Evolutionary conservation across 2,797 vertebrate species (phyloP), one percentile per base, ranked within the genome.

Genomic region (Sparidentex hasta): DNA sequence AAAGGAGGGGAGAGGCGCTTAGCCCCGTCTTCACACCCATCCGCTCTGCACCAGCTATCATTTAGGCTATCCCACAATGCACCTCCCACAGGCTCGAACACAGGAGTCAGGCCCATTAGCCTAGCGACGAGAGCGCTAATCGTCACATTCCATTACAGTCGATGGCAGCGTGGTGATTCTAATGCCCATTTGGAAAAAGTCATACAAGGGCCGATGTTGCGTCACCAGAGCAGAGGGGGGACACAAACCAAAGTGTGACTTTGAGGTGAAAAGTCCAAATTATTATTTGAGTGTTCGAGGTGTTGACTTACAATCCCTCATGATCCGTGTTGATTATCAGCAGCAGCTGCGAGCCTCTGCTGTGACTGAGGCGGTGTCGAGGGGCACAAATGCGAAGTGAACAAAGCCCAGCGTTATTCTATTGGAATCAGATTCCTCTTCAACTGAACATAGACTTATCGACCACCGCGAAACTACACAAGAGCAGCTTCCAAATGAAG

Each of bases 71-170:
- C 87, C 88, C 83, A 77, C 86, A 80, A 81, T 80, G 80, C 75
- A 55, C 66, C 76, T 85, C 76, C 80, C 41, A 85, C 16, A 77
- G 89, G 90, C 90, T 91, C 90, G 87, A 81, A 72, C 88, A 78
- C 59, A 83, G 93, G 92, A 96, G 95, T 94, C 94, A 92, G 93
- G 88, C 93, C 93, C 95, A 97, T 96, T 95, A 96, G 93, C 94
- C 70, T 90, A 91, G 94, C 95, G 92, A 96, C 95, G 92, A 95
- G 94, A 93, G 94, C 87, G 85, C 91, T 89, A 94, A 96, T 95
- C 92, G 95, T 95, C 95, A 95, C 94, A 95, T 96, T 97, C 96
- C 95, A 92, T 95, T 96, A 95, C 93, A 96, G 96, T 95, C 96
- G 94, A 96, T 96, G 95, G 95, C 76, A 56, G 74, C 52, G 25